Percentiles rank a stretch among this genome's conserved stretches.
phyloP scores from a whole-genome alignment of 2,113 vertebrate species.

The Sapajus apella region DNA sequence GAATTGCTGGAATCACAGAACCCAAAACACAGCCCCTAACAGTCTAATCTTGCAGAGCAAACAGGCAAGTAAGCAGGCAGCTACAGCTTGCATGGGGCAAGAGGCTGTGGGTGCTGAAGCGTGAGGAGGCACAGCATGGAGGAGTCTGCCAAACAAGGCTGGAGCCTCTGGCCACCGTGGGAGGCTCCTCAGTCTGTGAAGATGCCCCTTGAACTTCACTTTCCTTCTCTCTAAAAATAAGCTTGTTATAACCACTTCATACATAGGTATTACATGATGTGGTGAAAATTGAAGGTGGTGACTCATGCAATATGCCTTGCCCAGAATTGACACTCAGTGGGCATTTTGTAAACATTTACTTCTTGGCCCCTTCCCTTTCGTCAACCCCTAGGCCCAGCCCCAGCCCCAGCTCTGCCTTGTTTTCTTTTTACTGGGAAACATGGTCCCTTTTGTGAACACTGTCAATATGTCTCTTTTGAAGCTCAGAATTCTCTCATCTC shows the following conservation, averaged over 20 bases:
- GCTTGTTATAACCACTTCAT: neutral
- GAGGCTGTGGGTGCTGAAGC: neutral
- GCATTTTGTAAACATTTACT: neutral
- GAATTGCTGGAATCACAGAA: neutral
- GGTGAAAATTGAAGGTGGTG: neutral
- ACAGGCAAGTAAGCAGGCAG: neutral
- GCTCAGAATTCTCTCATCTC: constrained; percentile 1
- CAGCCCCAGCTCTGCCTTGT: neutral
- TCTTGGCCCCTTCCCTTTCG: neutral
- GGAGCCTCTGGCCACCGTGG: neutral
- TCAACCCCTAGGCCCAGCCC: neutral
- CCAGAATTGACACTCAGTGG: neutral
- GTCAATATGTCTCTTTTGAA: neutral
- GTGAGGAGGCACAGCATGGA: neutral
- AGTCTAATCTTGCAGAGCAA: neutral
- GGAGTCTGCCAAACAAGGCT: neutral
- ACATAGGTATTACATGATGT: neutral
- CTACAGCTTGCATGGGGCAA: neutral
- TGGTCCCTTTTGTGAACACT: neutral
- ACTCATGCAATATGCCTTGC: neutral
- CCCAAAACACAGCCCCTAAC: neutral
- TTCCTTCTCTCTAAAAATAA: neutral
- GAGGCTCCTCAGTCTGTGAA: neutral
- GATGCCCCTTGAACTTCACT: neutral
- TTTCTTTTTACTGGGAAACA: constrained; percentile 25